A percentile compares a stretch with the other conserved stretches of the same genome.
These are phyloP conservation scores for Schlechtendalia chinensis DNA, from an alignment of 1,140 invertebrate genomes.

Conservation along the genomic window DNA sequence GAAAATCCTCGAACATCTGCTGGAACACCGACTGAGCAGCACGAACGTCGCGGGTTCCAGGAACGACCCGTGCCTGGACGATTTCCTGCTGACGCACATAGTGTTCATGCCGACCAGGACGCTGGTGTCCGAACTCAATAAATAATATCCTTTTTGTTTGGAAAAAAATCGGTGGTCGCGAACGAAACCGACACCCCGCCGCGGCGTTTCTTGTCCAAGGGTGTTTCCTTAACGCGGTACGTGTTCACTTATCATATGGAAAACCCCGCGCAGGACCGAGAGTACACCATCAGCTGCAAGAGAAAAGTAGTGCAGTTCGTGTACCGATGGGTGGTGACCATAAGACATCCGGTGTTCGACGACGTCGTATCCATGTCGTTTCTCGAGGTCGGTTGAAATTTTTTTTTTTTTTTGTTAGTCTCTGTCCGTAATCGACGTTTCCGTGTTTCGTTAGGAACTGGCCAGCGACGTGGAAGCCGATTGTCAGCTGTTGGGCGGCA, in stretches of 20 bases:
- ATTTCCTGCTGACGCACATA: conserved; percentile 84
- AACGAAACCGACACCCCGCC: no score
- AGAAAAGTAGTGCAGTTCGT: conserved; percentile 77
- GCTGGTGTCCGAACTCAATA: conserved; percentile 72
- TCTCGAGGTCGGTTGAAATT: conserved; percentile 15
- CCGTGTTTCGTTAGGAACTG: conserved; percentile 63
- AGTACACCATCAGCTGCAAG: conserved; percentile 73
- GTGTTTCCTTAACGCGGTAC: conserved; percentile 59
- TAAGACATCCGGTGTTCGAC: conserved; percentile 73
- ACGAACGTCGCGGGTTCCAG: conserved; percentile 56
- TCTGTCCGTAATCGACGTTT: no score
- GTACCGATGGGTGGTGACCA: conserved; percentile 72
- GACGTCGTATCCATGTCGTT: conserved; percentile 57
- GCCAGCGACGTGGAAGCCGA: conserved; percentile 69
- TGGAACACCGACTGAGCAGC: conserved; percentile 73
- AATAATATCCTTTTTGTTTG: conserved; percentile 69
- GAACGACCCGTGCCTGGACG: conserved; percentile 74
- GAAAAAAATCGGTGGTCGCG: neutral
- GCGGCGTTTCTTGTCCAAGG: neutral
- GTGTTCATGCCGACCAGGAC: conserved; percentile 80
- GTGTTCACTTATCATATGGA: conserved; percentile 62
- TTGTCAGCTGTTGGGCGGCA: conserved; percentile 58
- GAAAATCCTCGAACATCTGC: conserved; percentile 77
- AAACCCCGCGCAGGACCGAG: conserved; percentile 64
- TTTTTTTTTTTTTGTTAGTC: neutral